Conservation (phyloP, 2,888 invertebrate genomes). For the Leptopilina syphax region DNA sequence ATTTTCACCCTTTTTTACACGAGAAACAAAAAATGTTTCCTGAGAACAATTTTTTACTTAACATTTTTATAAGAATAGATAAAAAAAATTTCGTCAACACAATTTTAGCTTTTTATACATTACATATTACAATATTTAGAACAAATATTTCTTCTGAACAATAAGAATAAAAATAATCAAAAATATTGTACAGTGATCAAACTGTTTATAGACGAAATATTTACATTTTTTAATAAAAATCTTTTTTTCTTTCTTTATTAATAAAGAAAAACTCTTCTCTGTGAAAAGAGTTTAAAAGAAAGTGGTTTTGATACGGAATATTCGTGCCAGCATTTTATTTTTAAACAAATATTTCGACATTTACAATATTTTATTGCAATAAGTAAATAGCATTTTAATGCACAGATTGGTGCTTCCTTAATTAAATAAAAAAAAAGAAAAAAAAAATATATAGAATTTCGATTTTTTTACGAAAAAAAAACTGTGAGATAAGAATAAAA, state of each 20-base stretch:
- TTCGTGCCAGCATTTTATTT: conserved; percentile 30
- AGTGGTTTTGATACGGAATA: neutral
- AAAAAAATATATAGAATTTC: neutral
- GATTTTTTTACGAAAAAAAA: conserved; percentile 36
- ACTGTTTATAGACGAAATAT: neutral
- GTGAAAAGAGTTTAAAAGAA: conserved; percentile 33
- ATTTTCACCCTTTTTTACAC: too few relatives aligned
- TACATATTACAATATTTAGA: too few relatives aligned
- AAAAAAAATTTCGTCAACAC: too few relatives aligned
- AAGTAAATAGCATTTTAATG: conserved; percentile 36
- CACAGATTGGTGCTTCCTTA: conserved; percentile 39
- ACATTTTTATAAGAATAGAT: too few relatives aligned
- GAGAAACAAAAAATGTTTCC: too few relatives aligned
- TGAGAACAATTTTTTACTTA: too few relatives aligned
- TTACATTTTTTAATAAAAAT: neutral
- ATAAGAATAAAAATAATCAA: neutral
- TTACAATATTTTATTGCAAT: conserved; percentile 32
- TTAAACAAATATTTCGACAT: conserved; percentile 21
- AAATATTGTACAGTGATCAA: neutral
- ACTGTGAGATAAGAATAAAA: conserved; percentile 18
- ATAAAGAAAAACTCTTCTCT: conserved; percentile 6
- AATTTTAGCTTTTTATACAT: too few relatives aligned
- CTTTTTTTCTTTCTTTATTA: neutral
- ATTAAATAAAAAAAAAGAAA: conserved; percentile 4
- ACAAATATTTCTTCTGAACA: too few relatives aligned